A percentile compares a stretch with the other conserved stretches of the same genome.
phyloP scores from a whole-genome alignment of 2,797 vertebrate genomes.

The Hybognathus amarus region DNA sequence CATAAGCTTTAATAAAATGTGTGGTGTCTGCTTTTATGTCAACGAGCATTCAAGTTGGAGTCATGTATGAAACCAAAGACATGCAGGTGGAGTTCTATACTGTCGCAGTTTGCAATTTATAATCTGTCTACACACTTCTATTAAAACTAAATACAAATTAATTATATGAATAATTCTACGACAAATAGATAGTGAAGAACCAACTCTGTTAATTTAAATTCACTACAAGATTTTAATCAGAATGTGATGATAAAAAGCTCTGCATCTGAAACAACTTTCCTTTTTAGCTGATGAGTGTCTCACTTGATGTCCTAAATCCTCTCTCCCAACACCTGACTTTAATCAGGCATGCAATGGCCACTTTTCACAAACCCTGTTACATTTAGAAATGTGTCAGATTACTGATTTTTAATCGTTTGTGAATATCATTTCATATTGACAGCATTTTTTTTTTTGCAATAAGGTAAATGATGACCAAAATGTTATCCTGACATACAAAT shows the following conservation, averaged over 20 bases:
- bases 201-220: neutral
- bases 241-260: neutral
- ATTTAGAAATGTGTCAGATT: neutral
- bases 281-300: neutral
- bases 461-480: neutral
- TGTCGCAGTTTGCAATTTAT: neutral
- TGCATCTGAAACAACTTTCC: neutral
- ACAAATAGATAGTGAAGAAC: neutral
- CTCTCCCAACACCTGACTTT: neutral
- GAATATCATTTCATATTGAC: neutral
- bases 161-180: neutral
- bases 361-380: neutral
- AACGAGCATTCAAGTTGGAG: neutral
- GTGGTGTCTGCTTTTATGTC: neutral
- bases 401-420: neutral
- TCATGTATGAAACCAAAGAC: neutral
- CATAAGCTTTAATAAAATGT: neutral
- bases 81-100: neutral
- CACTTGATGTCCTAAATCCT: neutral
- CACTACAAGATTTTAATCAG: neutral
- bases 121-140: neutral
- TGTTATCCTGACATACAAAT: too few species aligned
- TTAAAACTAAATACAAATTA: neutral
- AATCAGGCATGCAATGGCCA: neutral
- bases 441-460: neutral